Conservation (phyloP, 2,797 vertebrate species). For the Pogoniulus pusillus region DNA sequence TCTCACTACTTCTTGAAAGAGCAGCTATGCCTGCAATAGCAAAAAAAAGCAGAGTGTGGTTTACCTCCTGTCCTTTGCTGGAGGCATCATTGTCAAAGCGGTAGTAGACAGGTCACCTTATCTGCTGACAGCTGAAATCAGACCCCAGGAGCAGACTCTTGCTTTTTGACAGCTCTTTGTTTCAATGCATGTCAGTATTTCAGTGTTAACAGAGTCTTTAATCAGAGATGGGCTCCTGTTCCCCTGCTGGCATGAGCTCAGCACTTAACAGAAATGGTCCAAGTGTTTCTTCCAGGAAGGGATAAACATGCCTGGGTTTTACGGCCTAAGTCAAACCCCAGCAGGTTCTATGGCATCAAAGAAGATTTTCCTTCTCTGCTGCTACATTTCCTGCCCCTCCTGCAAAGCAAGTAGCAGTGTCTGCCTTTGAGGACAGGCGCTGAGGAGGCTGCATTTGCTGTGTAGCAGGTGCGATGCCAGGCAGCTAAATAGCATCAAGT, state of each 20-base stretch:
- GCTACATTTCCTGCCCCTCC: neutral
- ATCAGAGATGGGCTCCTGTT: neutral
- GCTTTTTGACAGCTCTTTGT: constrained; percentile 8
- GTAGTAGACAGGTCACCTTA: neutral
- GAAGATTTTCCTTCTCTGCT: constrained; percentile 12
- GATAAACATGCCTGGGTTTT: constrained; percentile 41
- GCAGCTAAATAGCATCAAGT: neutral
- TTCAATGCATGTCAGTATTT: neutral
- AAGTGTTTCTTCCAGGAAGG: constrained; percentile 40
- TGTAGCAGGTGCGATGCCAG: neutral
- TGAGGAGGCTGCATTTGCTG: neutral
- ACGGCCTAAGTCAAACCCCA: neutral
- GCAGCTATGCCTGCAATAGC: neutral
- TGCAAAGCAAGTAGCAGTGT: neutral
- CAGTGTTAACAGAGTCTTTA: constrained; percentile 14
- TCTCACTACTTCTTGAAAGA: neutral
- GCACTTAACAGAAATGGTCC: constrained; percentile 29
- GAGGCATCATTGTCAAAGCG: neutral
- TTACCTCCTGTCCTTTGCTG: neutral
- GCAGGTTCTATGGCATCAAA: neutral
- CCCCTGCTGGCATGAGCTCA: constrained; percentile 19
- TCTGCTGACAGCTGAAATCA: constrained; percentile 1
- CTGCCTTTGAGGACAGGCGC: neutral
- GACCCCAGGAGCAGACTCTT: neutral
- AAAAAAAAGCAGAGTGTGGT: neutral